These are phyloP conservation scores for Leptopilina drosophilae DNA, from an alignment of 2,888 invertebrate species.

Conservation along the genomic window DNA sequence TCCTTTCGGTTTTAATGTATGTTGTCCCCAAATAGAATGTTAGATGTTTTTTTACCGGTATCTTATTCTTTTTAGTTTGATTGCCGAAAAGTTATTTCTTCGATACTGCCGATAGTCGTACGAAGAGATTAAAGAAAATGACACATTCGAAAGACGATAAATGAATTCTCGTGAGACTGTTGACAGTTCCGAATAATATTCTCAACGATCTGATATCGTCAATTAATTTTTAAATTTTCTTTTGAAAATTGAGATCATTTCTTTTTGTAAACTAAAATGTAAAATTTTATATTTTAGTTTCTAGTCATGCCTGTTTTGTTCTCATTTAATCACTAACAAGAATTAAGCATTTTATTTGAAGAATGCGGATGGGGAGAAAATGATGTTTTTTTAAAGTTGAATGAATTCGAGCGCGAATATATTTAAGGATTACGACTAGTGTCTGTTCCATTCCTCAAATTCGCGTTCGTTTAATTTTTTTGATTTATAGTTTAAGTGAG, in stretches of 20 bases:
- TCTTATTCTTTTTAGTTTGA: conserved; percentile 13
- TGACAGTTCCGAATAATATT: neutral
- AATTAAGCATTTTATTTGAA: neutral
- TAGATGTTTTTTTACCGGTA: conserved; percentile 52
- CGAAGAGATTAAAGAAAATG: conserved; percentile 5
- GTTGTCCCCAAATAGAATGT: conserved; percentile 69
- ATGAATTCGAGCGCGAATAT: conserved; percentile 12
- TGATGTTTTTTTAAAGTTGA: neutral
- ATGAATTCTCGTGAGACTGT: neutral
- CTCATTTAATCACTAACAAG: neutral
- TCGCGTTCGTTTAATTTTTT: neutral
- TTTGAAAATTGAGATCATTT: conserved; percentile 1
- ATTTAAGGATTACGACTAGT: conserved; percentile 12
- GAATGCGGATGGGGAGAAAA: neutral
- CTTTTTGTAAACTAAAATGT: conserved; percentile 18
- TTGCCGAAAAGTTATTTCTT: conserved; percentile 17
- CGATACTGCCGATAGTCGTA: neutral
- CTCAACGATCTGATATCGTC: conserved; percentile 10
- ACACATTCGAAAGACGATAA: neutral
- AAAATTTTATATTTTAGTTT: conserved; percentile 19
- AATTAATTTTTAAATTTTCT: neutral
- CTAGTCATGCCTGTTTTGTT: conserved; percentile 15
- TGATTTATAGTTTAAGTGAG: neutral
- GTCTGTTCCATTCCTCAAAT: conserved; percentile 6
- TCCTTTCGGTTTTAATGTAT: conserved; percentile 71